Conservation (phyloP, 2,797 vertebrate species). For the Remorina albescens region DNA sequence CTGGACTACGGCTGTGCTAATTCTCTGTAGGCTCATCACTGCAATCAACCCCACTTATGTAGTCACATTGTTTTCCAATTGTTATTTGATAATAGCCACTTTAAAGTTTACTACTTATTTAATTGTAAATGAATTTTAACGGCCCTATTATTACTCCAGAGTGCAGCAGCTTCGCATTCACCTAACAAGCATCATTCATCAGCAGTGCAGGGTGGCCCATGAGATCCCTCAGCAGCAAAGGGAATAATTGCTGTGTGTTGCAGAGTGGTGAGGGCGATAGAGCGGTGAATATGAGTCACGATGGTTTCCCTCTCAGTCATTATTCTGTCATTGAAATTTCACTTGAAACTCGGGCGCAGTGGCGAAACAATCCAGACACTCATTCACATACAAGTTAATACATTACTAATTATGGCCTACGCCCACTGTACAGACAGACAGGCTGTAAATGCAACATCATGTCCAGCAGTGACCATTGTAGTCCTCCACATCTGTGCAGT, state of each 20-base stretch:
- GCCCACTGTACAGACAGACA: constrained; percentile 44
- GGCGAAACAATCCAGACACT: constrained; percentile 70
- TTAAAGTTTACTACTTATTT: neutral
- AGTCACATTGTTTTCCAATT: neutral
- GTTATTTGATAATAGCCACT: neutral
- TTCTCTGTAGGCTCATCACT: neutral
- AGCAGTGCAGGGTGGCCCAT: constrained; percentile 36
- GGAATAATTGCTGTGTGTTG: constrained; percentile 64
- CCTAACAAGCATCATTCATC: constrained; percentile 34
- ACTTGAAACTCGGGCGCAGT: constrained; percentile 49
- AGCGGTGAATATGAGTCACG: constrained; percentile 74
- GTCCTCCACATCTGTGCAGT: constrained; percentile 28
- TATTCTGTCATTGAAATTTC: constrained; percentile 74
- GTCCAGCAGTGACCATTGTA: constrained; percentile 30
- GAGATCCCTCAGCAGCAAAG: constrained; percentile 50
- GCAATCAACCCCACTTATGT: neutral
- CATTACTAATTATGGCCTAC: constrained; percentile 62
- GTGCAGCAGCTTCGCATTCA: constrained; percentile 34
- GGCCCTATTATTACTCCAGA: constrained; percentile 12
- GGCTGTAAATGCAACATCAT: constrained; percentile 25
- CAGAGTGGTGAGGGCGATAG: constrained; percentile 62
- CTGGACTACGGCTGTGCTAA: no score
- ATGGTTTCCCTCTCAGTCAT: constrained; percentile 73
- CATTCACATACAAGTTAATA: constrained; percentile 65
- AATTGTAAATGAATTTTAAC: constrained; percentile 37